Conservation (phyloP, 2,888 invertebrate species). For the Creontiades dilutus region DNA sequence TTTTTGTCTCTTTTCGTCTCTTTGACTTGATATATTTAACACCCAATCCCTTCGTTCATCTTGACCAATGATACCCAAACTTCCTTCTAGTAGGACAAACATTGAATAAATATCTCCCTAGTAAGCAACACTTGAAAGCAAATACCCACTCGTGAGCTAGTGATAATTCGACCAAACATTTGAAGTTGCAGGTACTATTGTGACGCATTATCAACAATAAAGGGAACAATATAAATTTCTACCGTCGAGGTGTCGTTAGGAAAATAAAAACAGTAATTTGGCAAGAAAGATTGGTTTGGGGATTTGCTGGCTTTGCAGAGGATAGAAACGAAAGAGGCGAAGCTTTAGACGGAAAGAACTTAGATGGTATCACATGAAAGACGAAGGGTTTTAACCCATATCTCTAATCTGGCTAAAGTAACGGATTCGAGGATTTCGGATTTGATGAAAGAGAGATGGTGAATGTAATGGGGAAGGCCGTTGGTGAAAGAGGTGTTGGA, state of each 20-base stretch:
- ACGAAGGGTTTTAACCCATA: background rate
- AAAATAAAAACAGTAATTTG: background rate
- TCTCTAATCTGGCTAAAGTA: conserved; percentile 18
- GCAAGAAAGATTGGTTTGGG: background rate
- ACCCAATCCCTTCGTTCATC: too few species aligned
- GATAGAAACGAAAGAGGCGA: background rate
- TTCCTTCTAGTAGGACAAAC: too few species aligned
- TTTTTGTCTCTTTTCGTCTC: too few species aligned
- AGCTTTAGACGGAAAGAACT: background rate
- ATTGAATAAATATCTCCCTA: too few species aligned
- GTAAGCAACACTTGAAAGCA: too few species aligned
- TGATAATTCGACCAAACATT: too few species aligned
- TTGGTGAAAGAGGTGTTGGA: background rate
- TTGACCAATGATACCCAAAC: too few species aligned
- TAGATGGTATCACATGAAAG: background rate
- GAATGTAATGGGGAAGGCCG: background rate
- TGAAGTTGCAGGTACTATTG: too few species aligned
- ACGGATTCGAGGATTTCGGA: conserved; percentile 14
- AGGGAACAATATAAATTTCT: too few species aligned
- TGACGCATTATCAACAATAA: too few species aligned
- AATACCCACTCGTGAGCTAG: too few species aligned
- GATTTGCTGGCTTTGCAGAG: background rate
- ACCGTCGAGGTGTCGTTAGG: background rate
- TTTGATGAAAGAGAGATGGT: background rate
- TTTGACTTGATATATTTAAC: too few species aligned